These are phyloP conservation scores for Laterallus jamaicensis DNA, from an alignment of 2,113 vertebrate genomes.

Conservation along the genomic window DNA sequence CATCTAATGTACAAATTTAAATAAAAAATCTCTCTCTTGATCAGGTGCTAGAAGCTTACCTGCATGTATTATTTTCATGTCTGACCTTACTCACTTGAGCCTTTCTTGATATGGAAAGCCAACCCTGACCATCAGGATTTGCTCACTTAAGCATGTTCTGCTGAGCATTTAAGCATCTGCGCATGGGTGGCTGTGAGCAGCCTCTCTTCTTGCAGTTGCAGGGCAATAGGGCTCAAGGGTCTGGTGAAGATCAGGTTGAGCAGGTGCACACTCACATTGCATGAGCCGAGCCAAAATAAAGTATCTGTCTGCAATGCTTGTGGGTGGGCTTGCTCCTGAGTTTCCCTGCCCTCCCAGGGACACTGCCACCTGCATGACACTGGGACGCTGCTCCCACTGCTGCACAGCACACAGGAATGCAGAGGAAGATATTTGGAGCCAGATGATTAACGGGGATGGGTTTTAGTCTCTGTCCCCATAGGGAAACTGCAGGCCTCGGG, in stretches of 20 bases:
- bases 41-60: neutral
- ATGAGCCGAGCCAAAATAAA: neutral
- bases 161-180: neutral
- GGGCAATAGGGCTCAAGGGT: rapidly evolving
- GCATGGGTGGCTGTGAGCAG: neutral
- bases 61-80: neutral
- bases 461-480: neutral
- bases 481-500: neutral
- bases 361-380: neutral
- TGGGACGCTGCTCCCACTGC: rapidly evolving
- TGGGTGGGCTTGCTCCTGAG: neutral
- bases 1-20: rapidly evolving
- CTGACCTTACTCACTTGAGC: neutral
- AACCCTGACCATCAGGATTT: neutral
- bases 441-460: constrained; percentile 8
- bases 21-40: neutral
- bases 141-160: neutral
- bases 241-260: neutral
- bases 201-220: rapidly evolving
- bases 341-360: neutral
- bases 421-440: neutral
- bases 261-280: neutral
- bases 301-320: neutral
- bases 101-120: neutral
- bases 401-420: rapidly evolving